Conservation (phyloP, 2,797 vertebrate genomes). For the Etheostoma nigrum region DNA sequence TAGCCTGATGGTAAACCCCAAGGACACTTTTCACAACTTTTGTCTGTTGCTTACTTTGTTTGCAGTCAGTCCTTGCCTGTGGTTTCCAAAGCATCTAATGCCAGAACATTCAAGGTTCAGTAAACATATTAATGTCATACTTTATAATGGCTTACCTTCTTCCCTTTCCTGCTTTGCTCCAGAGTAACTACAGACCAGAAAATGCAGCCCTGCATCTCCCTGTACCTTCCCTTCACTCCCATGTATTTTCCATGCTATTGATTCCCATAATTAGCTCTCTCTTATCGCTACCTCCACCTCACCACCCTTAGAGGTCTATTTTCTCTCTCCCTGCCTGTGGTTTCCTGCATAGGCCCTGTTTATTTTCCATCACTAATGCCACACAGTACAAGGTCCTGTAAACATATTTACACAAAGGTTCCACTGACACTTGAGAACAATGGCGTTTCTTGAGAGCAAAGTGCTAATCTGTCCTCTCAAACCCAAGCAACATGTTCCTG, state of each 20-base stretch:
- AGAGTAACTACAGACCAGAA: slow-evolving; percentile 41
- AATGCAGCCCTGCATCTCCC: slow-evolving; percentile 9
- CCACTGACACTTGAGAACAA: slow-evolving; percentile 27
- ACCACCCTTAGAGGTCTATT: slow-evolving; percentile 16
- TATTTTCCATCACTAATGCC: slow-evolving; percentile 44
- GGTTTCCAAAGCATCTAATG: slow-evolving; percentile 29
- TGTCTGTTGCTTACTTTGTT: slow-evolving; percentile 6
- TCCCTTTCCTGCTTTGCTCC: slow-evolving; percentile 27
- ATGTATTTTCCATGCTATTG: slow-evolving; percentile 23
- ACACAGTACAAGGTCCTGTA: slow-evolving; percentile 48
- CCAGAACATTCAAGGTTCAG: slow-evolving; percentile 59
- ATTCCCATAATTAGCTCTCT: slow-evolving; percentile 16
- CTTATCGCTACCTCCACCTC: slow-evolving; percentile 37
- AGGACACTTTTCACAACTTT: slow-evolving; percentile 6
- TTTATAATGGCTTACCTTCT: slow-evolving; percentile 41
- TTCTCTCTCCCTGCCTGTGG: slow-evolving; percentile 3
- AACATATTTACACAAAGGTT: slow-evolving; percentile 51
- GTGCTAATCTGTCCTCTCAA: slow-evolving; percentile 29
- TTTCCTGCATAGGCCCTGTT: slow-evolving; percentile 20
- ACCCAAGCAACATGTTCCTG: slow-evolving; percentile 26
- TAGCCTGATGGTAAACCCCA: slow-evolving; percentile 11
- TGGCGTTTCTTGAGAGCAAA: slow-evolving; percentile 30
- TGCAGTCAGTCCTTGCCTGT: slow-evolving; percentile 39
- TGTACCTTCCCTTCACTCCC: slow-evolving; percentile 3
- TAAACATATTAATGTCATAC: slow-evolving; percentile 55